Percentiles rank a stretch among this genome's conserved stretches.
Evolutionary conservation across 2,113 vertebrate species (phyloP).

Genomic region (Crocuta crocuta): DNA sequence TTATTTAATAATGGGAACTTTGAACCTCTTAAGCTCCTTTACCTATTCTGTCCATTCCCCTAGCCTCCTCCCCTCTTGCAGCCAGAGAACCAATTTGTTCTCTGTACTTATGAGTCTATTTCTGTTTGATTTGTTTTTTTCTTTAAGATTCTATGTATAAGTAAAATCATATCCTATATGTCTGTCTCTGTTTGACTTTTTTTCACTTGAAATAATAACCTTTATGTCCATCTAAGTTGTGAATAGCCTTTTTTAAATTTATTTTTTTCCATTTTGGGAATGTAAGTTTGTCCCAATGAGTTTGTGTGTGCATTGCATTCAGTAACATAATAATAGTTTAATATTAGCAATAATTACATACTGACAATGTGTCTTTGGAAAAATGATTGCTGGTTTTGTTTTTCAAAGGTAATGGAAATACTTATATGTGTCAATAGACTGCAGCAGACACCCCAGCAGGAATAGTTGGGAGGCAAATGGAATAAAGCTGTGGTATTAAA

Average conservation of each 20-base stretch:
- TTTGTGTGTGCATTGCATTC: background rate
- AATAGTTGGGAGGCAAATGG: slow-evolving; percentile 18
- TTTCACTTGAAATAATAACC: no score
- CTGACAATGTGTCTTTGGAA: slow-evolving; percentile 32
- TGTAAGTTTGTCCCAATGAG: background rate
- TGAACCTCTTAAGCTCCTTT: no score
- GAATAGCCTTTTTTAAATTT: background rate
- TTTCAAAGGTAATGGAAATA: slow-evolving; percentile 36
- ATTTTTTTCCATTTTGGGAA: background rate
- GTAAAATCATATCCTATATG: no score
- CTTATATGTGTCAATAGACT: background rate
- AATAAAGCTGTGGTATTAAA: slow-evolving; percentile 45
- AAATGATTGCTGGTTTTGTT: slow-evolving; percentile 56
- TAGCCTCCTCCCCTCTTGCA: no score
- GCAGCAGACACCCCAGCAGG: background rate
- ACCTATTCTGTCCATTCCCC: no score
- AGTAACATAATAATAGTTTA: background rate
- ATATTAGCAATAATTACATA: slow-evolving; percentile 47
- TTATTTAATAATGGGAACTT: no score
- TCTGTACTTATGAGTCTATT: no score
- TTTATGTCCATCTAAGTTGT: no score
- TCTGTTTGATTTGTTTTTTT: no score
- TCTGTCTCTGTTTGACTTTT: no score
- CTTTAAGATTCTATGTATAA: no score
- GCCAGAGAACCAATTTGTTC: no score